Evolutionary conservation across 2,888 invertebrate species (phyloP), one percentile per base, ranked within the genome.

Genomic region (Apodemia hepburni): DNA sequence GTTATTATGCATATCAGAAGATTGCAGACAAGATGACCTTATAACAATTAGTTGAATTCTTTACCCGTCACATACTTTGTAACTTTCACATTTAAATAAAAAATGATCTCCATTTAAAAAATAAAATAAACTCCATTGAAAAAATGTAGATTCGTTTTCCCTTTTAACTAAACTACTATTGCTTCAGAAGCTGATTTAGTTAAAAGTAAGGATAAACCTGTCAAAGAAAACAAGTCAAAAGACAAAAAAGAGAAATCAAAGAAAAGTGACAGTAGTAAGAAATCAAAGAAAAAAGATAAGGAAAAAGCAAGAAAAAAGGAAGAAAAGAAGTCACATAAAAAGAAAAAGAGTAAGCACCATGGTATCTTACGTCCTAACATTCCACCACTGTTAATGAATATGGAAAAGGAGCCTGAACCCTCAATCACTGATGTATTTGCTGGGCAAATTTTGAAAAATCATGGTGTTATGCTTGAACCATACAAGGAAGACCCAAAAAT

Each of bases 341-440:
- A 76, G 62, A 90, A 87, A 69, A 86, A 84, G 65, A 92, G 88
- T 62, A 90, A 87, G 73, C 82, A 84, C 54, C 79, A 82, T 68
- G 88, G 84, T 49, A 87, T 84, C 68, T 86, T 87, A 66, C 80
- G 88, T 17, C 91, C 91, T 0, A 91, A 90, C 69, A 78, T 91
- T 65, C 92, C 92, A 22, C 92, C 90, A 0, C 71, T 92, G 45
- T 76, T 90, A 0, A 90, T 90, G 88, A 90, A 89, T 64, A 87
- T 88, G 65, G 88, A 88, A 65, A 92, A 90, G 66, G 82, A 85
- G 63, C 86, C 91, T 4, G 89, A 92, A 62, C 90, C 91, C 3
- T 93, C 93, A 12, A 94, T 94, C 45, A 93, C 93, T 0, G 94
- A 94, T 78, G 92, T 93, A 0, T 93, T 94, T 76, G 94, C 94